Conservation (phyloP, 2,797 vertebrate genomes). For the Etheostoma perlongum region DNA sequence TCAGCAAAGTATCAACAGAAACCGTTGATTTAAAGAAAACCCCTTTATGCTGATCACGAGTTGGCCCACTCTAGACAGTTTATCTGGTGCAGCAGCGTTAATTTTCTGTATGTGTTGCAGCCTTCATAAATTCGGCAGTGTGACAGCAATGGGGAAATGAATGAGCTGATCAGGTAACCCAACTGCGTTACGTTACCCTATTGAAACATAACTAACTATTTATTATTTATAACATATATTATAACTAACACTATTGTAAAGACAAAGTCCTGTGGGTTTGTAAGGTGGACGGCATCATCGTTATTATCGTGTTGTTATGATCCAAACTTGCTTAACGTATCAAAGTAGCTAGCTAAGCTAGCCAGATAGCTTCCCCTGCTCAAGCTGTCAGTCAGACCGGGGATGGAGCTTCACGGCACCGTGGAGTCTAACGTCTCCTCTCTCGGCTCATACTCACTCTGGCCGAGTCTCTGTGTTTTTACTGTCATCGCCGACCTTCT, state of each 20-base stretch:
- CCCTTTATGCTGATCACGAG: neutral
- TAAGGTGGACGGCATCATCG: neutral
- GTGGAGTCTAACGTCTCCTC: neutral
- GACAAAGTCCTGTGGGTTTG: neutral
- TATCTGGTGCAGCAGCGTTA: neutral
- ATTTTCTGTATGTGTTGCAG: no score
- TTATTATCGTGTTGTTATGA: slow-evolving; percentile 14
- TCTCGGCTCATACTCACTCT: slow-evolving; percentile 83
- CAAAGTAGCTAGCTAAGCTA: slow-evolving; percentile 41
- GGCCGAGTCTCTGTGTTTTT: slow-evolving; percentile 78
- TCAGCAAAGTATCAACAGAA: neutral
- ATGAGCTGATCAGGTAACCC: slow-evolving; percentile 56
- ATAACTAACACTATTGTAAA: neutral
- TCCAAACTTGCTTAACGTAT: slow-evolving; percentile 42
- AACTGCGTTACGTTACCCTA: neutral
- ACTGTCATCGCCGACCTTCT: slow-evolving; percentile 80
- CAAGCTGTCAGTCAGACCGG: slow-evolving; percentile 39
- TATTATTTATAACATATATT: no score
- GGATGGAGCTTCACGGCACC: slow-evolving; percentile 36
- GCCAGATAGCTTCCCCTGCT: slow-evolving; percentile 36
- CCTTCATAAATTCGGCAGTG: neutral
- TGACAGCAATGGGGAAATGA: slow-evolving; percentile 56
- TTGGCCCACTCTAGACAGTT: neutral
- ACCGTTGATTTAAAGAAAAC: neutral
- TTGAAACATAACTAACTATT: neutral